phyloP scores from a whole-genome alignment of 2,113 vertebrate genomes.

The Glareola pratincola region DNA sequence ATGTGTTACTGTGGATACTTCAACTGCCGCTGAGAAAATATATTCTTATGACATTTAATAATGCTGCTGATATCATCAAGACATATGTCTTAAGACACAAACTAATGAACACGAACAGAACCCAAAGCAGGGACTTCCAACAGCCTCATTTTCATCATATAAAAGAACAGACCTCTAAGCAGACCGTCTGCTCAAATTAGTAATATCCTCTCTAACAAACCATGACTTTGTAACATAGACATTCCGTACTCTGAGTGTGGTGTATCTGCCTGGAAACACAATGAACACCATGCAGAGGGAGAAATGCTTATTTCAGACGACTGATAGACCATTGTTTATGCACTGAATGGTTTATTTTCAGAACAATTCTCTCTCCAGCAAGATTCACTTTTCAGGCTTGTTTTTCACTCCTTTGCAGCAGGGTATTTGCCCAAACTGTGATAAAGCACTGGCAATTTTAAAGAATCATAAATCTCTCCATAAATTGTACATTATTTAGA shows the following conservation, averaged over 20 bases:
- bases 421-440: neutral
- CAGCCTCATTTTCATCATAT: neutral
- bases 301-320: neutral
- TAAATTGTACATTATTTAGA: neutral
- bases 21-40: neutral
- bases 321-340: neutral
- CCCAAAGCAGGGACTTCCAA: neutral
- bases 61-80: neutral
- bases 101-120: neutral
- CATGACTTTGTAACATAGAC: neutral
- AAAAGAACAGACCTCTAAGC: neutral
- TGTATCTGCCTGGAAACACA: neutral
- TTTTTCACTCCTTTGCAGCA: neutral
- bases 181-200: conserved; percentile 3
- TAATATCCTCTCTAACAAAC: neutral
- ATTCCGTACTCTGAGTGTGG: neutral
- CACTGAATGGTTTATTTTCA: conserved; percentile 34
- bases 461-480: neutral
- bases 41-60: conserved; percentile 5
- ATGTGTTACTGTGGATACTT: neutral
- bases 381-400: conserved; percentile 27
- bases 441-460: neutral
- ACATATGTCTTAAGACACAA: conserved; percentile 2
- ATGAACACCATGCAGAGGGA: neutral
- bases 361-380: neutral